Conservation (phyloP, 2,888 invertebrate genomes). For the Volucella bombylans region DNA sequence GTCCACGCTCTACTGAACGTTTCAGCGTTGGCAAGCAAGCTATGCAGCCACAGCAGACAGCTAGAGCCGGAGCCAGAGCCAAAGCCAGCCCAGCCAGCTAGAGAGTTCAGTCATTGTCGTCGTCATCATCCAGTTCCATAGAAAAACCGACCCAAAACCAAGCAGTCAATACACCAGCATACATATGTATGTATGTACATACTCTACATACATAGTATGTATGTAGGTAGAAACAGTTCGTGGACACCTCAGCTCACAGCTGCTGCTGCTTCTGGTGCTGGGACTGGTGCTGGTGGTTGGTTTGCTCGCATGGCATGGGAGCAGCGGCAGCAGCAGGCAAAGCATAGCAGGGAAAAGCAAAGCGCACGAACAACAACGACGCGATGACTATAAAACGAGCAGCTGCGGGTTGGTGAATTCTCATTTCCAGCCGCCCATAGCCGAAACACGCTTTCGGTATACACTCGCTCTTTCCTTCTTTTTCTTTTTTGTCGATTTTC, state of each 20-base stretch:
- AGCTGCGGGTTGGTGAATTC: constrained; percentile 70
- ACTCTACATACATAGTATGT: constrained; percentile 48
- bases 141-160: constrained; percentile 67
- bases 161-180: constrained; percentile 53
- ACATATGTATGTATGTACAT: constrained; percentile 48
- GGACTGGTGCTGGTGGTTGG: constrained; percentile 53
- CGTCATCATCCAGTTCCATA: constrained; percentile 69
- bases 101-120: constrained; percentile 60
- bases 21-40: constrained; percentile 71
- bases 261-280: constrained; percentile 61
- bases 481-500: constrained; percentile 55
- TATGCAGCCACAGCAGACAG: constrained; percentile 66
- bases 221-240: constrained; percentile 29
- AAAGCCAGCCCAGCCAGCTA: constrained; percentile 48
- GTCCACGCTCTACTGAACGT: constrained; percentile 74
- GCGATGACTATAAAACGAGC: constrained; percentile 62
- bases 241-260: constrained; percentile 73
- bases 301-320: constrained; percentile 40
- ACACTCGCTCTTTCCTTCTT: constrained; percentile 69
- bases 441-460: constrained; percentile 72
- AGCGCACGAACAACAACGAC: constrained; percentile 54
- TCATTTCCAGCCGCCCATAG: constrained; percentile 72
- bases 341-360: constrained; percentile 60
- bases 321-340: constrained; percentile 31
- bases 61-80: constrained; percentile 49